phyloP scores from a whole-genome alignment of 2,113 vertebrate species.

The Hippocampus zosterae region DNA sequence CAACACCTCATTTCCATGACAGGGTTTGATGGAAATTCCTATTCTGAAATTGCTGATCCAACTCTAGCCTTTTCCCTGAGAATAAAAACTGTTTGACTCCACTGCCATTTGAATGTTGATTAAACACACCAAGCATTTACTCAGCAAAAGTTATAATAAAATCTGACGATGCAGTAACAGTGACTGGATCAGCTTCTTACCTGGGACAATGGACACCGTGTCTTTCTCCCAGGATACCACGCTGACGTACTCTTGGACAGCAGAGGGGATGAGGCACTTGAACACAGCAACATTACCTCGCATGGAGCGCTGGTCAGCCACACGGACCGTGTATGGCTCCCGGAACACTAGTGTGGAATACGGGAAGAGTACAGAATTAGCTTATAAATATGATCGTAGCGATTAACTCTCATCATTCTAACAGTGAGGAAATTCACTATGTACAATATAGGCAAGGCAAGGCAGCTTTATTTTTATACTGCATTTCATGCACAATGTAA shows the following conservation, averaged over 20 bases:
- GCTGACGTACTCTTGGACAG: constrained; percentile 97
- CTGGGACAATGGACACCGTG: constrained; percentile 94
- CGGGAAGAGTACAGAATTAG: constrained; percentile 22
- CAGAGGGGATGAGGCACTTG: constrained; percentile 99
- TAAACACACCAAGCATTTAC: not conserved
- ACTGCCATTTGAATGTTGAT: not conserved
- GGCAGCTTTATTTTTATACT: too few relatives aligned
- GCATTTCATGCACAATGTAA: too few relatives aligned
- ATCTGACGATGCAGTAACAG: not conserved
- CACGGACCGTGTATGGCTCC: constrained; percentile 98
- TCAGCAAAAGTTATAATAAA: too few relatives aligned
- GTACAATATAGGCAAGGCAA: too few relatives aligned
- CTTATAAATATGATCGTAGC: not conserved
- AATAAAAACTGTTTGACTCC: not conserved
- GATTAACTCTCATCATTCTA: not conserved
- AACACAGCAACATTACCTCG: constrained; percentile 97
- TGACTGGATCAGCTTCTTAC: constrained; percentile 69
- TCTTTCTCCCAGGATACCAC: constrained; percentile 99
- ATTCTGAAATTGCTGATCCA: constrained; percentile 2
- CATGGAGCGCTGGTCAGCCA: constrained; percentile 99
- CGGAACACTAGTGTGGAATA: constrained; percentile 77
- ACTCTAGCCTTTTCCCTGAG: not conserved
- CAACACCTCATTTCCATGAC: constrained; percentile 5
- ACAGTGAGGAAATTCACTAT: not conserved
- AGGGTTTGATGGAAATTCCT: constrained; percentile 4